phyloP scores from a whole-genome alignment of 1,140 invertebrate species.

The Physella acuta region DNA sequence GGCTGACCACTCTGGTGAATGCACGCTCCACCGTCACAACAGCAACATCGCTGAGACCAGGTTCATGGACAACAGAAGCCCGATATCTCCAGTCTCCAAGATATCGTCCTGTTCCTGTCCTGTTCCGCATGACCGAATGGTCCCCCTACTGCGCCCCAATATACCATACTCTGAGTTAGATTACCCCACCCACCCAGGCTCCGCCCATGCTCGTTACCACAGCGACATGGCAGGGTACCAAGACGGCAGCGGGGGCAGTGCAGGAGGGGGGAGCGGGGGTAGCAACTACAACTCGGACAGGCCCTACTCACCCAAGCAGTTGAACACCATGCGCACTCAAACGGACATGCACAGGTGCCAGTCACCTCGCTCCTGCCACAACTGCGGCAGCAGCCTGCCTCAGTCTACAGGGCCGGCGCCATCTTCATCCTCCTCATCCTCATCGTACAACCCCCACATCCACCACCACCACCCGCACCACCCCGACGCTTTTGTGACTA shows the following conservation, averaged over 20 bases:
- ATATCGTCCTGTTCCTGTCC: slow-evolving; percentile 54
- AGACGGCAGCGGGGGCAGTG: slow-evolving; percentile 22
- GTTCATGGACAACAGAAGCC: slow-evolving; percentile 36
- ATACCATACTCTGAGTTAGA: slow-evolving; percentile 53
- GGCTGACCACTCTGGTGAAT: neutral
- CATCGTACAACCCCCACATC: slow-evolving; percentile 8
- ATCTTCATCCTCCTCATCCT: slow-evolving; percentile 14
- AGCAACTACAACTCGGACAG: slow-evolving; percentile 25
- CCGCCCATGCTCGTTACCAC: slow-evolving; percentile 16
- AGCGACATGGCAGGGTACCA: slow-evolving; percentile 9
- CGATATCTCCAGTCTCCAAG: slow-evolving; percentile 52
- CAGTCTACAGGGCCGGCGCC: neutral
- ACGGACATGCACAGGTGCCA: slow-evolving; percentile 12
- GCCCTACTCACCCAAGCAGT: slow-evolving; percentile 43
- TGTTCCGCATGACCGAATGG: slow-evolving; percentile 40
- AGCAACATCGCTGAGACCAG: slow-evolving; percentile 34
- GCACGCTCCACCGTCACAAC: slow-evolving; percentile 25
- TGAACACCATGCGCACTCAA: slow-evolving; percentile 39
- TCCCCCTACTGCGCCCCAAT: slow-evolving; percentile 34
- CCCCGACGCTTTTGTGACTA: slow-evolving; percentile 13
- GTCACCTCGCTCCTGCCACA: slow-evolving; percentile 21
- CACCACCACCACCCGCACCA: slow-evolving; percentile 19
- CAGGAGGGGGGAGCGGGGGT: slow-evolving; percentile 13
- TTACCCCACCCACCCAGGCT: slow-evolving; percentile 34
- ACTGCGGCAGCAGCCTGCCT: slow-evolving; percentile 14